phyloP scores from a whole-genome alignment of 2,888 invertebrate species.

The Nemotelus nigrinus region DNA sequence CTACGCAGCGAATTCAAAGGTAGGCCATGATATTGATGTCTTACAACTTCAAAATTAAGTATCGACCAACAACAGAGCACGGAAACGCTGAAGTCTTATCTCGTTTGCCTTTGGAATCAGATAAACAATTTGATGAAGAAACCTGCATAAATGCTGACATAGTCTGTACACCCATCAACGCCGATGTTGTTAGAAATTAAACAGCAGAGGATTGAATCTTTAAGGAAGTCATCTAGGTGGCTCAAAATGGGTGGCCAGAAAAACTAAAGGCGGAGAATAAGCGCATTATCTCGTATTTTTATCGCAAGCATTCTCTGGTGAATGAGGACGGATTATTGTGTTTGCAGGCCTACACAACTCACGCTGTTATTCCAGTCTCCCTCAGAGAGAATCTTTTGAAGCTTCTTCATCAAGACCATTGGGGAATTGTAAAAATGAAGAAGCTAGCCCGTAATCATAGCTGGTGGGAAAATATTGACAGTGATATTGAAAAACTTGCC shows the following conservation, averaged over 20 bases:
- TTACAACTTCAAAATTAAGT: not conserved
- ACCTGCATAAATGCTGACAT: not conserved
- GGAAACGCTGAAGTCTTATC: not conserved
- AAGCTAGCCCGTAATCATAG: too few relatives aligned
- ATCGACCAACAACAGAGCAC: not conserved
- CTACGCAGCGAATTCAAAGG: not conserved
- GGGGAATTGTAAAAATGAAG: too few relatives aligned
- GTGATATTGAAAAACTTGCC: too few relatives aligned
- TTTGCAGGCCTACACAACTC: not conserved
- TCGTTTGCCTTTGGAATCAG: too few relatives aligned
- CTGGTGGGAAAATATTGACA: too few relatives aligned
- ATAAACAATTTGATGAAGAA: too few relatives aligned
- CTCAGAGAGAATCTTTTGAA: not conserved
- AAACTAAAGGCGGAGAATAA: not conserved
- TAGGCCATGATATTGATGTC: conserved; percentile 4
- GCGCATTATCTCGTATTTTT: not conserved
- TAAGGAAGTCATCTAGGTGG: not conserved
- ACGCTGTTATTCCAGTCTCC: not conserved
- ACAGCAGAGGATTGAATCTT: not conserved
- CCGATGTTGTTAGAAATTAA: not conserved
- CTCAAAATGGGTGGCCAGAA: not conserved
- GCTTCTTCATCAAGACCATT: not conserved
- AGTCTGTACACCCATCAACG: not conserved
- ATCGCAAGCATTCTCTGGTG: not conserved
- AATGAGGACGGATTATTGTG: too few relatives aligned